Conservation (phyloP, 2,888 invertebrate genomes). For the Fissipunctia ypsillon region DNA sequence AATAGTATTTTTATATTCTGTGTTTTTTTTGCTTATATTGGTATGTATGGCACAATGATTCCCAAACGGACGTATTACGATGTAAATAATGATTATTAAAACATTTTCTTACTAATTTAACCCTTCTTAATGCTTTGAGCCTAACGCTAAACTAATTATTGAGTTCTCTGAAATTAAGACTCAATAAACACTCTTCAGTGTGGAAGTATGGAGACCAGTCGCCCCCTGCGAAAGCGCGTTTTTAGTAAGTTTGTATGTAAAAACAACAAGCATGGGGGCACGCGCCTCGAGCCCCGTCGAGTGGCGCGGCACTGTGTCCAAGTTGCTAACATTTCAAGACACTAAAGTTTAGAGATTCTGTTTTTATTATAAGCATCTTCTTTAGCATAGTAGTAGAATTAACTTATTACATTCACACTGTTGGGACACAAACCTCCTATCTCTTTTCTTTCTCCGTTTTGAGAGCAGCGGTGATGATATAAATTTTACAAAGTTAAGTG, state of each 20-base stretch:
- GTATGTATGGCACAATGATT: slow-evolving; percentile 66
- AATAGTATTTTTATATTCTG: slow-evolving; percentile 66
- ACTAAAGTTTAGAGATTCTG: neutral
- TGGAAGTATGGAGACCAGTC: neutral
- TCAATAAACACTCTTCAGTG: neutral
- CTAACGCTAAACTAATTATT: neutral
- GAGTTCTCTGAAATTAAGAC: neutral
- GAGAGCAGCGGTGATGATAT: neutral
- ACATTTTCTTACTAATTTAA: neutral
- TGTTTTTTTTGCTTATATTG: slow-evolving; percentile 64
- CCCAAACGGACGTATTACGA: slow-evolving; percentile 61
- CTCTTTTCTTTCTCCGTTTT: neutral
- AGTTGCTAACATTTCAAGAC: neutral
- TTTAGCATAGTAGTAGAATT: neutral
- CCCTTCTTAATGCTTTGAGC: neutral
- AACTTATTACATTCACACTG: neutral
- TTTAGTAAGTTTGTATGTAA: too few species aligned
- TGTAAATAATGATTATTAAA: neutral
- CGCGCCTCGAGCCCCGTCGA: neutral
- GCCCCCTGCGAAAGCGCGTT: neutral
- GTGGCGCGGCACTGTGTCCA: neutral
- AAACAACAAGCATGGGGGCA: neutral
- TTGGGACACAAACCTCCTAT: neutral
- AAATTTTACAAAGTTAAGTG: neutral
- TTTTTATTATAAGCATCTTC: neutral